Conservation (phyloP, 2,113 vertebrate species). For the Montifringilla adamsi region DNA sequence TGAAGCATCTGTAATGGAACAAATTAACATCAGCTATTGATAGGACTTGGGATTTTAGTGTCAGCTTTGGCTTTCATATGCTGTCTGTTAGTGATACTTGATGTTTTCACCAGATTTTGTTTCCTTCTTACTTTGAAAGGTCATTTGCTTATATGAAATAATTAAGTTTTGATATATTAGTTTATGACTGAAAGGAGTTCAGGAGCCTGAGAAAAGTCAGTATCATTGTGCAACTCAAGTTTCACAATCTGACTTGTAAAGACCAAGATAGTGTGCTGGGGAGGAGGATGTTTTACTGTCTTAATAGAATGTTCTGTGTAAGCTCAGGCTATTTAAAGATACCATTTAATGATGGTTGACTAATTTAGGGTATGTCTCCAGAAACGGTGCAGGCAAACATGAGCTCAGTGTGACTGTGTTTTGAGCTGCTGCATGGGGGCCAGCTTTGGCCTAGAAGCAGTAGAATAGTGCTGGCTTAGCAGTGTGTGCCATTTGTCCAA, state of each 20-base stretch:
- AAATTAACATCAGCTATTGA: background rate
- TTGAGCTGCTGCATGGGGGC: background rate
- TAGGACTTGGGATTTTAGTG: background rate
- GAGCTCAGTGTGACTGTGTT: background rate
- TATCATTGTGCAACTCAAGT: background rate
- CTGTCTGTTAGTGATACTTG: background rate
- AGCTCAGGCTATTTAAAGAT: slow-evolving; percentile 49
- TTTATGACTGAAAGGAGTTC: background rate
- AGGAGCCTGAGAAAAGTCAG: background rate
- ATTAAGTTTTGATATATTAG: background rate
- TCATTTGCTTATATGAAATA: background rate
- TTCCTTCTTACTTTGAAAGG: background rate
- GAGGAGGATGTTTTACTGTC: slow-evolving; percentile 29
- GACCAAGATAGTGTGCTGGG: slow-evolving; percentile 8
- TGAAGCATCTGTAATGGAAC: background rate
- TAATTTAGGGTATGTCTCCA: slow-evolving; percentile 30
- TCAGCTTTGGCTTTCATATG: background rate
- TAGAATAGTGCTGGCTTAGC: background rate
- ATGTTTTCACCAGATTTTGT: background rate
- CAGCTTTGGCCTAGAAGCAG: background rate
- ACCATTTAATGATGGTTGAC: slow-evolving; percentile 2
- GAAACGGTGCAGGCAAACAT: background rate
- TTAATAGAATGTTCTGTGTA: slow-evolving; percentile 37
- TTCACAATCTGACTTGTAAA: slow-evolving; percentile 32
- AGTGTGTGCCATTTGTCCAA: background rate